Evolutionary conservation across 1,140 invertebrate species (phyloP), one percentile per base, ranked within the genome.

Genomic region (Drosophila setifemur): DNA sequence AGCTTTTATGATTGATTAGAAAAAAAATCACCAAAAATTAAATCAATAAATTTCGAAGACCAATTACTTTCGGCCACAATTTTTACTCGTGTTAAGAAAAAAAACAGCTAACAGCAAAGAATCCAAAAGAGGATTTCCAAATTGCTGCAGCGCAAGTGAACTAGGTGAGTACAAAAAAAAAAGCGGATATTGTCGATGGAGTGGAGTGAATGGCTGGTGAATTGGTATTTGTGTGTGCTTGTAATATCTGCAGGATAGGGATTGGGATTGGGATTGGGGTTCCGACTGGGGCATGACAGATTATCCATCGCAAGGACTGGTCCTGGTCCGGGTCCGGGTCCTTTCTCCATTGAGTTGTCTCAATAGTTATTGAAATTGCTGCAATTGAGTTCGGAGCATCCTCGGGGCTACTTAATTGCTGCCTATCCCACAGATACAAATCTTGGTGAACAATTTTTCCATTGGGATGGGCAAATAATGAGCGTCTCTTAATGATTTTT

Each of bases 371-470:
- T 85, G 79, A 86, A 85, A 86, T 86, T 67, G 55, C 79, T 58
- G 79, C 66, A 72, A 79, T 86, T 73, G 81, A 81, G 81, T 78
- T 78, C 71, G 28, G 40, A 64, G 67, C 3, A n/a, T 58, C 66
- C 81, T 76, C 54, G 49, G 73, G 81, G 81, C 81, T 81, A 87
- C 81, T 86, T 86, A 86, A 86, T 86, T 86, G 81, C 73, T 66
- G 61, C 53, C 33, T 16, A 37, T 3, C 28, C 26, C 16, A 18
- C 2, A 19, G 12, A 42, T 12, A n/a, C 19, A 18, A 2, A 16
- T n/a, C 54, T 9, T 11, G n/a, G n/a, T n/a, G n/a, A n/a, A 14
- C 49, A 9, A 16, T 4, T 44, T 16, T n/a, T 19, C n/a, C n/a
- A 23, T n/a, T 28, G 18, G 52, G 64, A 48, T 69, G 64, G 21